These are phyloP conservation scores for Uropsilus gracilis DNA, from an alignment of 2,113 vertebrate species.

Conservation along the genomic window DNA sequence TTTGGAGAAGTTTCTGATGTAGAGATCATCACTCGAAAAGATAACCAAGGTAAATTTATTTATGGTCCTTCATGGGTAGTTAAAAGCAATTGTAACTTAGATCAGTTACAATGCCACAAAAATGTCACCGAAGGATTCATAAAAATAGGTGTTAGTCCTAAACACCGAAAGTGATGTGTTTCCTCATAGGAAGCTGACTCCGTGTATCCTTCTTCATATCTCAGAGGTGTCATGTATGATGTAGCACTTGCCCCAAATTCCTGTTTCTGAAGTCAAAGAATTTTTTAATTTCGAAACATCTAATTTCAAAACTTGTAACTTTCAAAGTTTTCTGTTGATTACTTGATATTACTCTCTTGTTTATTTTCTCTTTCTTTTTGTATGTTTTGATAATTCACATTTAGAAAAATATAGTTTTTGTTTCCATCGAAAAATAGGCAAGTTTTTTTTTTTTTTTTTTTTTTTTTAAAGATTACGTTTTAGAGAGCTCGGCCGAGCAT, in stretches of 20 bases:
- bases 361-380: not conserved
- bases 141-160: not conserved
- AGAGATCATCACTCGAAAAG: conserved; percentile 92
- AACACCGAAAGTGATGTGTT: not conserved
- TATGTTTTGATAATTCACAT: not conserved
- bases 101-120: not conserved
- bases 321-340: not conserved
- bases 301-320: not conserved
- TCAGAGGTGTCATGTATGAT: not conserved
- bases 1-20: conserved; percentile 92
- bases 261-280: conserved; percentile 17
- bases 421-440: not conserved
- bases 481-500: too few species aligned
- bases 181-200: not conserved
- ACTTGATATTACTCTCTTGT: not conserved
- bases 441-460: too few species aligned
- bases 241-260: not conserved
- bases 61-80: not conserved
- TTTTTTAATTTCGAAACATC: conserved; percentile 29
- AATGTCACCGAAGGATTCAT: not conserved
- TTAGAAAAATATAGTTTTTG: conserved; percentile 28
- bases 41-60: conserved; percentile 88
- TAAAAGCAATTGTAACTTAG: not conserved
- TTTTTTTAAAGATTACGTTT: too few species aligned
- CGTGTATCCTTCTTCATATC: not conserved